Evolutionary conservation across 2,888 invertebrate genomes (phyloP), one percentile per base, ranked within the genome.

Genomic region (Chloromyia formosa): DNA sequence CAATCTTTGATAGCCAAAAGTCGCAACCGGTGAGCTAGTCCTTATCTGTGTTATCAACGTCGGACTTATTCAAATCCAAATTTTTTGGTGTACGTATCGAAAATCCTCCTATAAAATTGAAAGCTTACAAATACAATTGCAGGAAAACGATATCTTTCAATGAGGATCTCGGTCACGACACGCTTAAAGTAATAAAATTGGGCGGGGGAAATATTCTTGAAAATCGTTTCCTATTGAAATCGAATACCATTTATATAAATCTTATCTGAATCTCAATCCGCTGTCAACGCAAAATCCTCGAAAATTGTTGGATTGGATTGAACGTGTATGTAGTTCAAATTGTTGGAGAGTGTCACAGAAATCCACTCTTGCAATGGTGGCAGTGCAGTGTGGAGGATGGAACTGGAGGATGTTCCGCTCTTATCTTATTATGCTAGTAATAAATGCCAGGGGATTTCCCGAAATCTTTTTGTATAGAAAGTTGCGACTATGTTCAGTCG

Each of bases 241-340:
- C 7, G 16, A 27, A 27, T 14, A 18, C 35, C 69, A 69, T 54
- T 69, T 69, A 53, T 69, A 56, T 68, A 69, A 69, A 69, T 54
- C 69, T 69, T 56, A 69, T 69, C 69, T 35, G 27, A 9, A 69
- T 69, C 18, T 69, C 56, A 56, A 56, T 27, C 56, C 35, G n/a
- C 56, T 69, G 69, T 69, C 69, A 54, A 56, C 56, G 35, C 12
- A 56, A 56, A 56, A 69, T 54, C 66, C 49, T 23, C 14, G 66
- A 68, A 69, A 69, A 69, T 69, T 54, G 69, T 53, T 69, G 16
- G 16, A 54, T 54, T 69, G 54, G 35, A 54, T 35, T 35, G 35
- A 56, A 16, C 56, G 49, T 49, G 40, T n/a, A n/a, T 64, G 64
- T 42, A 53, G 23, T 22, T 53, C 12, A 14, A 54, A 35, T 54